phyloP scores from a whole-genome alignment of 1,140 invertebrate genomes.

The Sminthurides bifidus region DNA sequence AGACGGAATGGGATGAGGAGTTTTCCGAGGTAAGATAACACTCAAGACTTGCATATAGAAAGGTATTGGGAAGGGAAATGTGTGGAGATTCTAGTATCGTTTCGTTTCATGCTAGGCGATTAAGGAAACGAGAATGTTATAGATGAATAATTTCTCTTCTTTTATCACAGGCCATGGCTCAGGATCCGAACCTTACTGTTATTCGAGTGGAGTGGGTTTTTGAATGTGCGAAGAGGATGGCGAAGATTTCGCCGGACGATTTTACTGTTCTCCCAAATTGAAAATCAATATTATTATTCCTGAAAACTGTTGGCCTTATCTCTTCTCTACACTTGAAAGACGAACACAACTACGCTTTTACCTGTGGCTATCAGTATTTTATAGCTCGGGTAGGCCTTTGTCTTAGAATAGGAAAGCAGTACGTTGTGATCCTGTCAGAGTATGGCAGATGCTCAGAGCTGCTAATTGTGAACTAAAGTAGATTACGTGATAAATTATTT shows the following conservation, averaged over 20 bases:
- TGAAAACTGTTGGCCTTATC: too few relatives aligned
- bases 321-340: too few relatives aligned
- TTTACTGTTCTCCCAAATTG: constrained; percentile 17
- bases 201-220: constrained; percentile 39
- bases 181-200: constrained; percentile 38
- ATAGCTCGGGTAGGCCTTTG: too few relatives aligned
- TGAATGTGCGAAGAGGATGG: constrained; percentile 34
- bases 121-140: not conserved
- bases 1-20: constrained; percentile 37
- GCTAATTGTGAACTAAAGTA: too few relatives aligned
- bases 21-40: constrained; percentile 36
- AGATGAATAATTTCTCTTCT: not conserved
- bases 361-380: too few relatives aligned
- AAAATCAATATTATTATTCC: constrained; percentile 11
- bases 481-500: too few relatives aligned
- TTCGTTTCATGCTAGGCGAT: too few relatives aligned
- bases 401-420: too few relatives aligned
- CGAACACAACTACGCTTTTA: too few relatives aligned
- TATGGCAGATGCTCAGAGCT: too few relatives aligned
- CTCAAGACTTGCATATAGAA: not conserved
- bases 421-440: too few relatives aligned
- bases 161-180: constrained; percentile 33
- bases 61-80: not conserved
- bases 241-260: constrained; percentile 7
- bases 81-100: too few relatives aligned